phyloP scores from a whole-genome alignment of 64 coral and sea anemone species.

The Montipora sp. region DNA sequence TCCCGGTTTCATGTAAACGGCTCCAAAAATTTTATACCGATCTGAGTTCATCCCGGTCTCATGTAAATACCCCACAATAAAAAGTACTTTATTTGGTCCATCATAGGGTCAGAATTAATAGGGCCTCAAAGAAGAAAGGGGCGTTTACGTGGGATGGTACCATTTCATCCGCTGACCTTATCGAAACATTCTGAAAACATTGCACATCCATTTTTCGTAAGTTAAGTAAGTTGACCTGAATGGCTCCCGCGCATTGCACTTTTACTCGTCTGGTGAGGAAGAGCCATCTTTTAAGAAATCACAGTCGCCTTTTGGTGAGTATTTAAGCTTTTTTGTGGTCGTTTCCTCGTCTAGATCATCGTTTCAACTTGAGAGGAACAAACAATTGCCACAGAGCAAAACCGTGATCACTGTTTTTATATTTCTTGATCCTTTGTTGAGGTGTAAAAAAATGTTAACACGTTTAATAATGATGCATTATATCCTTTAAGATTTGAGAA shows the following conservation, averaged over 20 bases:
- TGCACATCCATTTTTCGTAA: neutral
- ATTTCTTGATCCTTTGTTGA: too few species aligned
- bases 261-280: slow-evolving; percentile 2
- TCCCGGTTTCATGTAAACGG: too few species aligned
- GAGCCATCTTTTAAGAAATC: neutral
- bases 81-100: too few species aligned
- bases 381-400: neutral
- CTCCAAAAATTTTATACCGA: too few species aligned
- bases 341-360: neutral
- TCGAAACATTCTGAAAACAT: neutral
- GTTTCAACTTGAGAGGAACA: neutral
- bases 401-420: neutral
- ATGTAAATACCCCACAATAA: too few species aligned
- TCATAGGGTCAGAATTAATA: neutral
- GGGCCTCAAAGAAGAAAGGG: neutral
- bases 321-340: neutral
- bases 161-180: neutral
- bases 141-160: slow-evolving; percentile 16
- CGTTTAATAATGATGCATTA: too few species aligned
- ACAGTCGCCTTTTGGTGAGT: slow-evolving; percentile 11
- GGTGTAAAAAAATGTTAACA: neutral
- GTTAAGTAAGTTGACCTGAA: neutral
- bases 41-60: too few species aligned
- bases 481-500: too few species aligned
- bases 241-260: neutral